These are phyloP conservation scores for Apotomis turbidana DNA, from an alignment of 2,888 invertebrate species.

Conservation along the genomic window DNA sequence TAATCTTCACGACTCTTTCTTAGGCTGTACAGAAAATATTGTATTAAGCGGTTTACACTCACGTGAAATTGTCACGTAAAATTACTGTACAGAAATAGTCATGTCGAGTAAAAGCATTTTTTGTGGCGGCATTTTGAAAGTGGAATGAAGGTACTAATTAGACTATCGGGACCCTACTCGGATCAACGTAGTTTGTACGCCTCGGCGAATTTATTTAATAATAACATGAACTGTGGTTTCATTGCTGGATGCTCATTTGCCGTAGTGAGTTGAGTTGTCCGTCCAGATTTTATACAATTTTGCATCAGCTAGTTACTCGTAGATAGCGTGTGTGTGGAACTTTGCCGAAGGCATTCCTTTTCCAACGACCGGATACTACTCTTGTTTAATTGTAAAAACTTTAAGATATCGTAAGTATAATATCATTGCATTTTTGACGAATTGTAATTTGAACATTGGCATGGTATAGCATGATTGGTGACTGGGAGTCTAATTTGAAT, in stretches of 20 bases:
- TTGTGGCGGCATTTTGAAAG: conserved; percentile 1
- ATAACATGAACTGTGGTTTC: conserved; percentile 46
- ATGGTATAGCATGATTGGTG: too few relatives aligned
- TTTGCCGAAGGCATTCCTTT: conserved; percentile 18
- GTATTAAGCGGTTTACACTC: too few relatives aligned
- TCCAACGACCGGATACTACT: conserved; percentile 15
- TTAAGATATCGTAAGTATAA: conserved; percentile 12
- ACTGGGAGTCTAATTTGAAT: too few relatives aligned
- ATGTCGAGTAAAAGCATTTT: too few relatives aligned
- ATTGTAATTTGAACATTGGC: too few relatives aligned
- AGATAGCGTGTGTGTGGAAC: conserved; percentile 52
- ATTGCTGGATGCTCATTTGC: conserved; percentile 81
- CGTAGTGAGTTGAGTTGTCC: conserved; percentile 82
- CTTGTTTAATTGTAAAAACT: conserved; percentile 8
- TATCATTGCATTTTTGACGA: neutral
- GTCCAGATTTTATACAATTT: conserved; percentile 81
- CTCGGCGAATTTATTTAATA: conserved; percentile 34
- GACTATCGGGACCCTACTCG: conserved; percentile 32
- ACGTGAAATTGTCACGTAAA: too few relatives aligned
- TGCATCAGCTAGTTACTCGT: conserved; percentile 59
- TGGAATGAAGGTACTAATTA: conserved; percentile 18
- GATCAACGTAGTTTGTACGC: conserved; percentile 39
- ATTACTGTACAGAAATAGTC: too few relatives aligned
- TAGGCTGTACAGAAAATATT: too few relatives aligned
- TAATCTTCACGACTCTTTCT: too few relatives aligned